Percentiles rank a stretch among this genome's conserved stretches.
These are phyloP conservation scores for Scophthalmus maximus DNA, from an alignment of 2,113 vertebrate species.

Conservation along the genomic window DNA sequence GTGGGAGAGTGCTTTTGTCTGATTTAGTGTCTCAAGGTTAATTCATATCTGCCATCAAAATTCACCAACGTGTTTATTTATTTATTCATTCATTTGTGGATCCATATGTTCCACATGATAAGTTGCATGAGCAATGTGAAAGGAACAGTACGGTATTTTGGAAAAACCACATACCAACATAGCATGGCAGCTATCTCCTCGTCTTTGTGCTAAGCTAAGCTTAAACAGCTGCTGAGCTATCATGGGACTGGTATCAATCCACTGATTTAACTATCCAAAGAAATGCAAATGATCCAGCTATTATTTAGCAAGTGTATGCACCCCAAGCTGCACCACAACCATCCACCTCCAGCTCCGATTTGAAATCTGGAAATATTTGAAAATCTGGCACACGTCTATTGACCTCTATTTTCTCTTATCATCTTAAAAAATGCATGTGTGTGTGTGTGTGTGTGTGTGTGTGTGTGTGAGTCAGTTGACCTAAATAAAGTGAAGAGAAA, in stretches of 20 bases:
- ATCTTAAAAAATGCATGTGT: slow-evolving; percentile 22
- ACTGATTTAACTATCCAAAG: no score
- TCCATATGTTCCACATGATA: not conserved
- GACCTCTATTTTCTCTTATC: slow-evolving; percentile 30
- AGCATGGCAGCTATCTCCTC: no score
- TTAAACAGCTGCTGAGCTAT: no score
- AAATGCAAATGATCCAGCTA: no score
- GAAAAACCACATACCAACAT: not conserved
- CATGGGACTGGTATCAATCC: no score
- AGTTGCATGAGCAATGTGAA: no score
- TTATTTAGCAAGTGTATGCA: no score
- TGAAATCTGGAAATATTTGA: not conserved
- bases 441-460: not conserved
- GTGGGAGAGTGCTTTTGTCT: slow-evolving; percentile 63
- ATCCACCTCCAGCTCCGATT: not conserved
- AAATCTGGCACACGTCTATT: slow-evolving; percentile 17
- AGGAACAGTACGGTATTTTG: not conserved
- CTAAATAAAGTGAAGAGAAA: slow-evolving; percentile 68
- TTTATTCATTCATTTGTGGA: not conserved
- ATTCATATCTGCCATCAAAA: no score
- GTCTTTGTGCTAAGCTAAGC: no score
- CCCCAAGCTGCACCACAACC: not conserved
- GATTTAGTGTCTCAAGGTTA: slow-evolving; percentile 23
- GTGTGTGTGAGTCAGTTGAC: slow-evolving; percentile 40
- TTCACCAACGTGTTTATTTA: not conserved